Evolutionary conservation across 2,113 vertebrate species (phyloP).

Genomic region (Calidris pygmaea): DNA sequence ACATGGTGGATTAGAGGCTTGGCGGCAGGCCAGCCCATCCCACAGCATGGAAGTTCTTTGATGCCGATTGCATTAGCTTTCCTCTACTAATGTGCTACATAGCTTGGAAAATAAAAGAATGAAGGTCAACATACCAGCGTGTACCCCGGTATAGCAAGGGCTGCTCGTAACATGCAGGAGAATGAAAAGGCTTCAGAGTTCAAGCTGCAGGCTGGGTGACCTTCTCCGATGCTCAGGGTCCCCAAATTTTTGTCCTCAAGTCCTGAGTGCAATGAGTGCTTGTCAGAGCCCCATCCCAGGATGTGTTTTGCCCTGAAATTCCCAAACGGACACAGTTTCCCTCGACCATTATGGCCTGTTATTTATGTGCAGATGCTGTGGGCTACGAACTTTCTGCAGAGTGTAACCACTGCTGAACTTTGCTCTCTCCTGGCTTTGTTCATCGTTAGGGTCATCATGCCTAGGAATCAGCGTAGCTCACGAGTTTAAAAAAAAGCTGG

Average conservation of each 20-base stretch:
- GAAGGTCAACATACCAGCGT: conserved; percentile 61
- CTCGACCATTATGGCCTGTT: background rate
- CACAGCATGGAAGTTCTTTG: conserved; percentile 59
- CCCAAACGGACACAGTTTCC: conserved; percentile 33
- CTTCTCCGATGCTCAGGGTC: conserved; percentile 24
- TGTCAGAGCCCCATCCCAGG: conserved; percentile 26
- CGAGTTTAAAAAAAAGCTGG: background rate
- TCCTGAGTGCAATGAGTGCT: background rate
- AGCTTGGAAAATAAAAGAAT: conserved; percentile 69
- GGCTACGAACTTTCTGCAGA: background rate
- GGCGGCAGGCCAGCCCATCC: conserved; percentile 55
- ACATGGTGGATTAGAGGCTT: conserved; percentile 61
- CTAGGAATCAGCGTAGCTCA: background rate
- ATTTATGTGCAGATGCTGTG: conserved; percentile 33
- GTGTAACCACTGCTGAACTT: background rate
- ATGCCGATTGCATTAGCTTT: conserved; percentile 71
- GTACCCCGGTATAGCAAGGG: conserved; percentile 25
- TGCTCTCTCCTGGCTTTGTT: background rate
- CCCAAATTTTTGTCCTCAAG: conserved; percentile 22
- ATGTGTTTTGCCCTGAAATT: conserved; percentile 59
- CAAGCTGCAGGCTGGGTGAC: conserved; percentile 34
- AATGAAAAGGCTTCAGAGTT: conserved; percentile 24
- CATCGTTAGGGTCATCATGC: background rate
- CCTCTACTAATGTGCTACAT: conserved; percentile 59
- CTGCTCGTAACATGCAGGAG: conserved; percentile 52